Conservation (phyloP, 2,888 invertebrate species). For the Melanostoma scalare region DNA sequence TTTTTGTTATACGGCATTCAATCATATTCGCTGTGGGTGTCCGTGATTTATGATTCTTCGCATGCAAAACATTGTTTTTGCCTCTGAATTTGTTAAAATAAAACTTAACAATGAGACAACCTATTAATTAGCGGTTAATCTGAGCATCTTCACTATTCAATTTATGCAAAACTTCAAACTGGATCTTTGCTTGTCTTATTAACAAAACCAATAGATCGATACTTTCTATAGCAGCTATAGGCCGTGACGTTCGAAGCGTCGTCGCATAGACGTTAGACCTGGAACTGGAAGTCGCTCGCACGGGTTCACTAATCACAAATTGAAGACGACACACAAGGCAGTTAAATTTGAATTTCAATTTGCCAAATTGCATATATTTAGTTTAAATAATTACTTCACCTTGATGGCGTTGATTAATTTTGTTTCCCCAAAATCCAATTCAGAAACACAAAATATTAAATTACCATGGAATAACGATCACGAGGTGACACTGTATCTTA, state of each 20-base stretch:
- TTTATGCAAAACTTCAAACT: constrained; percentile 31
- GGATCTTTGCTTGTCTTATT: constrained; percentile 1
- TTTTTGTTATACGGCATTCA: constrained; percentile 31
- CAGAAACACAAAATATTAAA: constrained; percentile 40
- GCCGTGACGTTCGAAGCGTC: too few relatives aligned
- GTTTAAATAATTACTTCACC: constrained; percentile 62
- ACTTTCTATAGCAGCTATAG: neutral
- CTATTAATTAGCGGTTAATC: constrained; percentile 40
- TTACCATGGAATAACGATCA: constrained; percentile 69
- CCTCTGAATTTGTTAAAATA: constrained; percentile 27
- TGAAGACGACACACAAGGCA: constrained; percentile 38
- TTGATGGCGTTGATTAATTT: constrained; percentile 67
- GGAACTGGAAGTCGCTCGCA: neutral
- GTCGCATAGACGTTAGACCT: neutral
- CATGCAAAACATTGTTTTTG: constrained; percentile 28
- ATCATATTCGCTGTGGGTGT: constrained; percentile 61
- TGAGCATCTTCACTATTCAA: constrained; percentile 19
- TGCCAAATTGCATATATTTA: constrained; percentile 62
- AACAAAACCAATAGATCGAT: neutral
- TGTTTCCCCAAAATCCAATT: constrained; percentile 13
- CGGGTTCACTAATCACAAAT: constrained; percentile 51
- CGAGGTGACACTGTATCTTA: constrained; percentile 65
- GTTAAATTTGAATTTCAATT: constrained; percentile 69
- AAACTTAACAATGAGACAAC: constrained; percentile 1
- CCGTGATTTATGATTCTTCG: constrained; percentile 35